phyloP scores from a whole-genome alignment of 2,797 vertebrate genomes.

The Ciconia nigra region DNA sequence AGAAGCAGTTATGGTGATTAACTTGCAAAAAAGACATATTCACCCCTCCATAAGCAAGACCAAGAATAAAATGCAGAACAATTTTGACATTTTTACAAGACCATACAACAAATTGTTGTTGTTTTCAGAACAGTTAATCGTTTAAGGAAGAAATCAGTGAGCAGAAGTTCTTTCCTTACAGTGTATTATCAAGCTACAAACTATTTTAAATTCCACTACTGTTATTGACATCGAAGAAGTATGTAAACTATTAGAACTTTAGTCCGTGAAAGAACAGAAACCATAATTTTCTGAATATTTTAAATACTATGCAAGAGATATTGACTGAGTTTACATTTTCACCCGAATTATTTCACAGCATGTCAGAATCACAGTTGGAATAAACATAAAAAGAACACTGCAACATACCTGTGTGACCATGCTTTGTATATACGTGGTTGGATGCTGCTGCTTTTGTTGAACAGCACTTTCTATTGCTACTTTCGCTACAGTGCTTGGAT shows the following conservation, averaged over 20 bases:
- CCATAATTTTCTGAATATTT: not conserved
- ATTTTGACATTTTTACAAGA: not conserved
- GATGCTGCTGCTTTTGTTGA: constrained; percentile 94
- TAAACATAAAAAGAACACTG: constrained; percentile 8
- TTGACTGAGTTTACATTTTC: not conserved
- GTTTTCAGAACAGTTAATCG: constrained; percentile 10
- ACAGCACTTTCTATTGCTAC: constrained; percentile 99
- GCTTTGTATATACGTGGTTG: constrained; percentile 83
- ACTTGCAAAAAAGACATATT: not conserved
- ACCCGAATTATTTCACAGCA: not conserved
- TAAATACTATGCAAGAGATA: not conserved
- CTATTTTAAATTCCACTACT: not conserved
- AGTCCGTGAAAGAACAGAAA: not conserved
- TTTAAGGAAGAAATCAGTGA: not conserved
- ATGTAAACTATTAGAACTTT: not conserved
- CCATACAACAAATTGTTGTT: not conserved
- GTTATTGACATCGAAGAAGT: not conserved
- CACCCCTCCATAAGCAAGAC: not conserved
- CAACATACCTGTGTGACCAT: constrained; percentile 83
- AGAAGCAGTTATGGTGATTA: not conserved
- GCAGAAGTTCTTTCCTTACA: not conserved
- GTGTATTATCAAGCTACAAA: not conserved
- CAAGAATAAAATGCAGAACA: not conserved
- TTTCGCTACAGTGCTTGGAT: constrained; percentile 99
- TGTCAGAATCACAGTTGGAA: constrained; percentile 25